Conservation (phyloP, 2,797 vertebrate species). For the Acanthurus tractus region DNA sequence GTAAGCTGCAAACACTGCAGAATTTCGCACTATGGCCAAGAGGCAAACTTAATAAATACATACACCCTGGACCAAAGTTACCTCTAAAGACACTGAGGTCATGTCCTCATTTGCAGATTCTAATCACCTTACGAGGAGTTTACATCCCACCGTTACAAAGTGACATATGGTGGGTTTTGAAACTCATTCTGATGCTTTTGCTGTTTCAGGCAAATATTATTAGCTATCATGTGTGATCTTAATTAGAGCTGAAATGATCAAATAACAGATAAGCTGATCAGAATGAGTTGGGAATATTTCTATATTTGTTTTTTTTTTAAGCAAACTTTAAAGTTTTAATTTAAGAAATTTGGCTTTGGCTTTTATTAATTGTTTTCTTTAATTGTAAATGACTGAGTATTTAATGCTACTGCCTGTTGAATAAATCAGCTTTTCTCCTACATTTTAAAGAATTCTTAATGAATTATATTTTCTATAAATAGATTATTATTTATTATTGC, state of each 20-base stretch:
- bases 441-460: neutral
- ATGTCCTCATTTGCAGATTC: neutral
- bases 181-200: neutral
- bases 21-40: neutral
- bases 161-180: conserved; percentile 17
- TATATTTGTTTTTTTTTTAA: neutral
- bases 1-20: neutral
- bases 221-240: too few relatives aligned
- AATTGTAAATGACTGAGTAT: neutral
- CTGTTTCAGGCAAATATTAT: neutral
- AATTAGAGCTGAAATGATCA: neutral
- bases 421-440: neutral
- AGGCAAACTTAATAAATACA: neutral
- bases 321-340: neutral
- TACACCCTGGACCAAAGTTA: too few relatives aligned
- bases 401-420: too few relatives aligned
- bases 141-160: neutral
- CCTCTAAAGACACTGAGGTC: neutral
- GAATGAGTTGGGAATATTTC: neutral
- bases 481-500: too few relatives aligned
- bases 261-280: neutral
- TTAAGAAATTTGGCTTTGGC: neutral
- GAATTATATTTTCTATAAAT: neutral
- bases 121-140: conserved; percentile 18
- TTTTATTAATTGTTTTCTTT: neutral